A percentile compares a stretch with the other conserved stretches of the same genome.
Evolutionary conservation across 53 echinoderm and acorn worm genomes (phyloP).

Genomic region (Pentamera pediparva): DNA sequence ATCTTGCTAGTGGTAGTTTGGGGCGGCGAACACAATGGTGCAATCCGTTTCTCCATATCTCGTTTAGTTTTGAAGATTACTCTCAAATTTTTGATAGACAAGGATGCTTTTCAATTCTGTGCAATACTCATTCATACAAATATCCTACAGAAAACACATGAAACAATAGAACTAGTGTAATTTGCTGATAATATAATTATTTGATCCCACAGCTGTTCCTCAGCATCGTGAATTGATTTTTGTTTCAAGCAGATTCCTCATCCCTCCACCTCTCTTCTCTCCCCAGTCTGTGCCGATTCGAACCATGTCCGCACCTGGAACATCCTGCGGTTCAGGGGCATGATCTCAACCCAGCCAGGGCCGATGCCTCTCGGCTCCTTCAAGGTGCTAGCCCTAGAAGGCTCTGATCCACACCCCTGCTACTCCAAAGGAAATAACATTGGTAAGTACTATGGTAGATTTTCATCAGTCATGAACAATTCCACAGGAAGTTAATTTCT

Average conservation of each 20-base stretch:
- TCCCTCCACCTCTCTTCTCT: neutral
- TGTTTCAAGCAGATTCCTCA: neutral
- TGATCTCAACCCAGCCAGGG: conserved; percentile 98
- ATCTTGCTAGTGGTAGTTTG: no score
- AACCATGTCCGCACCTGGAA: conserved; percentile 96
- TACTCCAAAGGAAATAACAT: conserved; percentile 92
- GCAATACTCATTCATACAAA: neutral
- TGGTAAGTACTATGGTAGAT: conserved; percentile 38
- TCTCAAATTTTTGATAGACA: no score
- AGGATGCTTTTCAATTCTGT: no score
- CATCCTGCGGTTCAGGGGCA: conserved; percentile 89
- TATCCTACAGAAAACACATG: neutral
- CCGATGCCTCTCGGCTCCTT: conserved; percentile 92
- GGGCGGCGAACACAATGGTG: no score
- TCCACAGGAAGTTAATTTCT: no score
- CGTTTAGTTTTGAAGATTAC: no score
- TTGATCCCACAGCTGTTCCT: no score
- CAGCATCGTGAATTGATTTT: no score
- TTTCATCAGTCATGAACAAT: neutral
- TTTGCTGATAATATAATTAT: no score
- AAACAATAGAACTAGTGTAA: neutral
- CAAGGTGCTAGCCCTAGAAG: conserved; percentile 86
- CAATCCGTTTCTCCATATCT: no score
- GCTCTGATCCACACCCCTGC: conserved; percentile 68
- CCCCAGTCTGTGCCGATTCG: conserved; percentile 80